Evolutionary conservation across 2,888 invertebrate species (phyloP), one percentile per base, ranked within the genome.

Genomic region (Theristus sp.): DNA sequence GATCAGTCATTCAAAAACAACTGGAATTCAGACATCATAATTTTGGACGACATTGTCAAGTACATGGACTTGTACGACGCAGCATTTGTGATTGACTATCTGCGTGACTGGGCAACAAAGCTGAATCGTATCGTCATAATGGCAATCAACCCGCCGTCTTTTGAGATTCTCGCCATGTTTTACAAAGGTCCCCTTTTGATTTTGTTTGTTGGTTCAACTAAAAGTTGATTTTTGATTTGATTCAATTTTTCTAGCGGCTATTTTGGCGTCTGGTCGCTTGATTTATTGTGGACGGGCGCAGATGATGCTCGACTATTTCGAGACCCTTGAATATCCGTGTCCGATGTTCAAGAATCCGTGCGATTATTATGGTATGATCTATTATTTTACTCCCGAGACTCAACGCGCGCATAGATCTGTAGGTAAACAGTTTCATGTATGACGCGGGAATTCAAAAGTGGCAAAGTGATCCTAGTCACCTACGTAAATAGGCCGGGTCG

Each of bases 261-360:
- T 93, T 64, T 81, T 91, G 65, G 89, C 91, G 22, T 87, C 89
- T 22, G 90, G 91, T 47, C 81, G 89, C 66, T 84, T 89, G 20
- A 87, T 91, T 82, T 93, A 86, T 75, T 88, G 87, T 69, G 93
- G 91, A 47, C 83, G 84, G 68, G 81, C 90, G 69, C 81, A 86
- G 69, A 87, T 89, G 74, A 85, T 93, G 84, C 31, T 60, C 3
- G 84, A 87, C 71, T 93, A 93, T 78, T 93, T 93, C 78, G 86
- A 85, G 60, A 83, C 84, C 58, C 82, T 84, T 3, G 90, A 91
- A 71, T 93, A 89, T 78, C 90, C 91, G 1, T 93, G 91, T 75
- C 93, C 93, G 22, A 86, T 89, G 0, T 91, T 87, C 75, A 93
- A 93, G 77, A 93, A 93, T 74, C 91, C 91, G 58, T 89, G 90